phyloP scores from a whole-genome alignment of 2,888 invertebrate genomes.

The Diarsia dahlii region DNA sequence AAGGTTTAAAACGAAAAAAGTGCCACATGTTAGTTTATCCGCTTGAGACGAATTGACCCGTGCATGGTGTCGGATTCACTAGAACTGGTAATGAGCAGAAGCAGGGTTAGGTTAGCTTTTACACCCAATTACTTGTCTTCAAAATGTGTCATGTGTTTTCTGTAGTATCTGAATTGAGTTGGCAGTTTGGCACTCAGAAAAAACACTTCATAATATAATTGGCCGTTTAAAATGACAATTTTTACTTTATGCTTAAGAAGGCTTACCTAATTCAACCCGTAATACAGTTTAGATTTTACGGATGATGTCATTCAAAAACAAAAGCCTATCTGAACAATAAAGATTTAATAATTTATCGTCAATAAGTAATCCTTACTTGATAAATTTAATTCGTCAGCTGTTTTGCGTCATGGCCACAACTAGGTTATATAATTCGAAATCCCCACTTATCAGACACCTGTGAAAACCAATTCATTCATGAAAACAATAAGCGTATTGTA shows the following conservation, averaged over 20 bases:
- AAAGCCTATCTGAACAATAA: slow-evolving; percentile 2
- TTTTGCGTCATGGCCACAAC: slow-evolving; percentile 13
- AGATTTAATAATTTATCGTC: slow-evolving; percentile 3
- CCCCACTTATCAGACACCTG: not conserved
- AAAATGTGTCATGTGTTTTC: slow-evolving; percentile 16
- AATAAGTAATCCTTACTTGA: not conserved
- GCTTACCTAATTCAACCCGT: no score
- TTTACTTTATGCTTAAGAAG: no score
- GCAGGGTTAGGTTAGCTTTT: slow-evolving; percentile 21
- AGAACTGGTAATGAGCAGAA: slow-evolving; percentile 45
- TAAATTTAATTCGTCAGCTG: slow-evolving; percentile 1
- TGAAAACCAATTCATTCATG: not conserved
- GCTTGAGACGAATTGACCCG: slow-evolving; percentile 57
- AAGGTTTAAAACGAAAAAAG: slow-evolving; percentile 43
- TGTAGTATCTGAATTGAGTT: not conserved
- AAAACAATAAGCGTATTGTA: not conserved
- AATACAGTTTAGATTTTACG: not conserved
- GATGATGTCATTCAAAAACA: not conserved
- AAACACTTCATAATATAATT: not conserved
- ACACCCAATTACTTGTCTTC: slow-evolving; percentile 42
- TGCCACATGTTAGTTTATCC: slow-evolving; percentile 60
- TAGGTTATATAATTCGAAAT: slow-evolving; percentile 15
- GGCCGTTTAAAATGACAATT: not conserved
- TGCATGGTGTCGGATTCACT: slow-evolving; percentile 52
- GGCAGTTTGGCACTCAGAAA: no score